Evolutionary conservation across 2,888 invertebrate species (phyloP).

Genomic region (Epinotia nisella): DNA sequence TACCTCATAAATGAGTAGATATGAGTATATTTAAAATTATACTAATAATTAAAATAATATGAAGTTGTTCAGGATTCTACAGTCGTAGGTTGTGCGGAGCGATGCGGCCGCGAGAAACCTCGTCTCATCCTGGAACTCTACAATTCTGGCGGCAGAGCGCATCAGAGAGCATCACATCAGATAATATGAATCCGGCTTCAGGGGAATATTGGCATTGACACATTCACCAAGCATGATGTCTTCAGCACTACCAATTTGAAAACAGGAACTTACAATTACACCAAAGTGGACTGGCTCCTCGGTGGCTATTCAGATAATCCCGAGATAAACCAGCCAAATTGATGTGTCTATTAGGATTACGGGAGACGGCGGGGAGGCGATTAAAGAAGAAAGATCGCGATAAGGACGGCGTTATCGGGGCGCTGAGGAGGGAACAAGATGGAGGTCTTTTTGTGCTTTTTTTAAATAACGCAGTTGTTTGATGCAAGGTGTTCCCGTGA

Average conservation of each 20-base stretch:
- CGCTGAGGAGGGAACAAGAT: background rate
- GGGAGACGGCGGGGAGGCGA: slow-evolving; percentile 21
- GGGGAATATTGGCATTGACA: no score
- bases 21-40: no score
- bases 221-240: no score
- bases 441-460: background rate
- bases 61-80: no score
- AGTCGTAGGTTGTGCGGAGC: no score
- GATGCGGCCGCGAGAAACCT: no score
- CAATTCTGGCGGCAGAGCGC: no score
- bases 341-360: slow-evolving; percentile 53
- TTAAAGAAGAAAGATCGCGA: slow-evolving; percentile 39
- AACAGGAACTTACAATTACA: slow-evolving; percentile 21
- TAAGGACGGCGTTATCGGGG: slow-evolving; percentile 28
- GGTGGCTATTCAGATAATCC: slow-evolving; percentile 48
- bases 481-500: background rate
- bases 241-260: background rate
- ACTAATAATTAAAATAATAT: no score
- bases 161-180: no score
- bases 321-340: slow-evolving; percentile 49
- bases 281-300: slow-evolving; percentile 33
- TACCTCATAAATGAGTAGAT: no score
- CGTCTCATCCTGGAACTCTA: no score
- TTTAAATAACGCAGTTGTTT: background rate
- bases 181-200: no score